Base-by-base conservation (phyloP, 2,888 invertebrate species). In the Sylvicola cinctus region DNA sequence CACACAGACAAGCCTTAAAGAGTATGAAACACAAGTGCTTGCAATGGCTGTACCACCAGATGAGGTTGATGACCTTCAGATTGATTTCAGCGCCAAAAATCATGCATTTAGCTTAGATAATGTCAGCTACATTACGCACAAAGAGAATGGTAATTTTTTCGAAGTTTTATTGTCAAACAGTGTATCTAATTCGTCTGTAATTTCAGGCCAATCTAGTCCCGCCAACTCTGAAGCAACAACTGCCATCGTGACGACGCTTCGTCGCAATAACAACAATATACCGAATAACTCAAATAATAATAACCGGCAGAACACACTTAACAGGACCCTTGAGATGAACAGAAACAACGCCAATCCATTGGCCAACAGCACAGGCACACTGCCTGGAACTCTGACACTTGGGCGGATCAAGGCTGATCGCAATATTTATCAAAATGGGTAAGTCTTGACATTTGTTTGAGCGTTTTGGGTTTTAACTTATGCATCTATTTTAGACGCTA, bases 1-100 rank as follows among this genome's bases (percentile, higher is more conserved):
- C 23, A 48, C 50, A 3, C 50, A 61, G 43, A 42, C 63, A 16
- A 83, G 83, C 48, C 66, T 88, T 30, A 87, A 90, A 45, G 79
- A 91, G 59, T 93, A 91, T 54, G 91, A 93, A 59, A 91, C 90
- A 1, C 91, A 91, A 68, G 70, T 88, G 29, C 61, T 88, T 3
- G 85, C 87, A 43, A 88, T 88, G 88, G 83, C 84, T 40, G 87
- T 90, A 3, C 77, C 77, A 0, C 74, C 83, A 3, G 88, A 88
- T 45, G 80, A 79, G 41, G 74, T 70, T 39, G 77, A 77, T 44
- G 85, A 85, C 51, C 52, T 85, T 25, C 85, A 85, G 50, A 56
- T 85, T 36, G 85, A 85, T 54, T 81, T 84, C 50, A 83, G 84
- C 54, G 78, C 79, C 43, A 76, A 76, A 48, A 84, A 84, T 54